Evolutionary conservation across 1,140 invertebrate genomes (phyloP), one percentile per base, ranked within the genome.

Genomic region (Drosophila fuyamai): DNA sequence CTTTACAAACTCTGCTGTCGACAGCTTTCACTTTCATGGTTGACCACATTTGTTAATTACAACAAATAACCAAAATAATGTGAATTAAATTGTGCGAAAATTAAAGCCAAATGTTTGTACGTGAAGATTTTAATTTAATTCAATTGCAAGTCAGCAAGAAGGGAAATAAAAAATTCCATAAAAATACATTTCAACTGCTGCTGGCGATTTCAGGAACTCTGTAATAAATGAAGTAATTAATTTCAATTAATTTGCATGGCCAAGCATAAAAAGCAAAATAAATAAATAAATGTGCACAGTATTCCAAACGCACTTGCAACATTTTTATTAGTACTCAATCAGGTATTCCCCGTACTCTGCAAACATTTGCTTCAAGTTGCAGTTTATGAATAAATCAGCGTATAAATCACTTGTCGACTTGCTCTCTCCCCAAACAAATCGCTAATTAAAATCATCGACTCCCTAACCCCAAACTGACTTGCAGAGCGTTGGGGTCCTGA

Each of bases 221-320:
- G 23, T 47, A 65, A 70, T 54, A 77, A 81, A 61, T 77, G 62
- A 67, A 78, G 81, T 80, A 83, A 83, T 83, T 79, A 76, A 84
- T 79, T 62, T 84, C 72, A 76, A 79, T 83, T 79, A 84, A 76
- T 84, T 79, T 83, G 57, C 63, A 58, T 68, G 57, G 48, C 12
- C 29, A 48, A 76, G 51, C 48, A 55, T 46, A 71, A 59, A 76
- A 54, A 40, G 56, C 46, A 40, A 35, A 53, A 38, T 41, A 76
- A 58, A 43, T 67, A 48, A 63, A 63, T 32, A 48, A 50, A 18
- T 46, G 36, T n/a, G 12, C 47, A 46, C 53, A 50, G 38, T 40
- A 77, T 68, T 70, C 60, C 62, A 44, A 77, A 76, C 67, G 50
- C 73, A 67, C 16, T 48, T 48, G 23, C 48, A 47, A 38, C 16